These are phyloP conservation scores for Hyposmocoma kahamanoa DNA, from an alignment of 1,140 invertebrate genomes.

Conservation along the genomic window DNA sequence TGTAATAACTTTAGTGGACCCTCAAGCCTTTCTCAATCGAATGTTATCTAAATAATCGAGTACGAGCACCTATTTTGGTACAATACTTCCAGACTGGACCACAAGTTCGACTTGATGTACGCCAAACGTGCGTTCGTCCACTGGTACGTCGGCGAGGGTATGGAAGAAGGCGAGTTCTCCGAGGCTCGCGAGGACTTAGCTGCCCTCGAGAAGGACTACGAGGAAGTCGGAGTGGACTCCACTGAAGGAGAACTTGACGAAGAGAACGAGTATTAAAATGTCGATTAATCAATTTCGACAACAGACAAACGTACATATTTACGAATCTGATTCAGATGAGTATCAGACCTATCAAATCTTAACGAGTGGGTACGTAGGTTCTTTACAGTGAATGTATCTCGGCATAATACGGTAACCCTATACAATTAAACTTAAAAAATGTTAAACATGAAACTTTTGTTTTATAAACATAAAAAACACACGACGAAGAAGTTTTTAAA, in stretches of 20 bases:
- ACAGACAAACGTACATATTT: too few relatives aligned
- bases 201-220: conserved; percentile 84
- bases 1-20: too few relatives aligned
- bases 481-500: too few relatives aligned
- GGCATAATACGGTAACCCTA: too few relatives aligned
- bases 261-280: conserved; percentile 70
- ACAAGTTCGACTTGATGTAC: conserved; percentile 90
- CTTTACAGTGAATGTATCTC: too few relatives aligned
- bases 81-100: conserved; percentile 75
- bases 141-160: conserved; percentile 86
- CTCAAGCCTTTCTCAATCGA: background rate
- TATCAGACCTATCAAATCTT: too few relatives aligned
- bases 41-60: background rate
- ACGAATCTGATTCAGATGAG: too few relatives aligned
- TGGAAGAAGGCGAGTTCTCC: conserved; percentile 88
- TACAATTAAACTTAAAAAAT: too few relatives aligned
- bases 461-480: too few relatives aligned
- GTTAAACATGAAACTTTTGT: too few relatives aligned
- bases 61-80: background rate
- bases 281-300: too few relatives aligned
- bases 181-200: conserved; percentile 91
- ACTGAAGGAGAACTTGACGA: conserved; percentile 77
- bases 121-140: conserved; percentile 84
- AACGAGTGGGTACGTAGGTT: too few relatives aligned
- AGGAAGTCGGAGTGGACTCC: conserved; percentile 78